Evolutionary conservation across 2,113 vertebrate genomes (phyloP).

Genomic region (Garra rufa): DNA sequence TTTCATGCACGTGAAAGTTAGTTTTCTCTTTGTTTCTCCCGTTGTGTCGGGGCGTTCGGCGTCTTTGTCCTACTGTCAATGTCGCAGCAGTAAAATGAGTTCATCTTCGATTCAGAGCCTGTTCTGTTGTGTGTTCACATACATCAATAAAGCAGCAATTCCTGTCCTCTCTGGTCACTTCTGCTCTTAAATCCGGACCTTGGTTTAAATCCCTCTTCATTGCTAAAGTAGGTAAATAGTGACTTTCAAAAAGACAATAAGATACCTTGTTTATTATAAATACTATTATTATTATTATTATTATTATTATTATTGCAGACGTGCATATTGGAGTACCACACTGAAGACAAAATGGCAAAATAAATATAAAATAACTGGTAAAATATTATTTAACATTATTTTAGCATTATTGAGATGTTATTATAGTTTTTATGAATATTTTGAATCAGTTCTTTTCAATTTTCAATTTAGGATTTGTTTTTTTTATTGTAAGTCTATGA

Average conservation of each 20-base stretch:
- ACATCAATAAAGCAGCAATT: conserved; percentile 74
- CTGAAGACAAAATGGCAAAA: neutral
- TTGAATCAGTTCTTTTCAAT: too few species aligned
- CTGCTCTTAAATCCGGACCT: neutral
- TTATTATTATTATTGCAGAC: neutral
- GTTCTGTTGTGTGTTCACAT: conserved; percentile 72
- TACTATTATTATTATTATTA: neutral
- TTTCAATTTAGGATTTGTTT: too few species aligned
- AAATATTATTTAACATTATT: neutral
- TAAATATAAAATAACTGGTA: neutral
- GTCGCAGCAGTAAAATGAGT: conserved; percentile 79
- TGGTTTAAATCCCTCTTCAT: neutral
- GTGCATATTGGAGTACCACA: neutral
- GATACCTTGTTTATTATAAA: neutral
- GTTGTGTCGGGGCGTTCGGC: conserved; percentile 71
- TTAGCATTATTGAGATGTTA: neutral
- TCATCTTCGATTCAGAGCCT: conserved; percentile 77
- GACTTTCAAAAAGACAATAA: neutral
- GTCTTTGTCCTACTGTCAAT: conserved; percentile 68
- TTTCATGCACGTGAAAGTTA: conserved; percentile 79
- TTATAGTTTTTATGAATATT: neutral
- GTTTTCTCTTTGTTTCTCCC: conserved; percentile 75
- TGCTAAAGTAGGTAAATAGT: neutral
- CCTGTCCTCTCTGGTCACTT: conserved; percentile 61
- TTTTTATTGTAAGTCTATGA: too few species aligned